Evolutionary conservation across 2,888 invertebrate genomes (phyloP).

Genomic region (Argynnis bischoffii): DNA sequence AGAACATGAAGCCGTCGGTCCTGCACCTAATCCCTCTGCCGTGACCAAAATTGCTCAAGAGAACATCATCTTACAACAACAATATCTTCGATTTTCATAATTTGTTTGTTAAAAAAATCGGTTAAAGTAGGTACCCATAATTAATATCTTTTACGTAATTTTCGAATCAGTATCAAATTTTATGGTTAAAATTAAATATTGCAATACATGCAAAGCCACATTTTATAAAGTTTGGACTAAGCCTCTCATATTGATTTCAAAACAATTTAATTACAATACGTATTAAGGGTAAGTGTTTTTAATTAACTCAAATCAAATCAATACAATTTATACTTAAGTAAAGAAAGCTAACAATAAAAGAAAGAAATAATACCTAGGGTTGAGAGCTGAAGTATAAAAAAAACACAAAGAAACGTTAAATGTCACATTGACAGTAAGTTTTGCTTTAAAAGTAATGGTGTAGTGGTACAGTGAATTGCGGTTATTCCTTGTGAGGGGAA

Average conservation of each 20-base stretch:
- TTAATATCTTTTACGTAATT: too few relatives aligned
- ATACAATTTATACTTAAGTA: conserved; percentile 1
- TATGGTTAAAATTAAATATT: too few relatives aligned
- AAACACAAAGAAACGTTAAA: conserved; percentile 38
- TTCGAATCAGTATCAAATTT: neutral
- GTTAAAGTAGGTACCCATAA: too few relatives aligned
- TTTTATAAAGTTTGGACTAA: neutral
- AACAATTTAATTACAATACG: conserved; percentile 7
- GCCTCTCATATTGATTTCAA: conserved; percentile 3
- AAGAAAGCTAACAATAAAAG: conserved; percentile 20
- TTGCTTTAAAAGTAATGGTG: conserved; percentile 20
- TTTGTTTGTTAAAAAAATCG: too few relatives aligned
- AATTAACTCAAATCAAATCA: neutral
- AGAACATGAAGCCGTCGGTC: too few relatives aligned
- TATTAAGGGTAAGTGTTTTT: conserved; percentile 2
- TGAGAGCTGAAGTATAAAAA: conserved; percentile 28
- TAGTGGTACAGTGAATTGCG: conserved; percentile 56
- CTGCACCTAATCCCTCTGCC: too few relatives aligned
- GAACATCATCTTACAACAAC: too few relatives aligned
- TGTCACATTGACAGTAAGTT: conserved; percentile 52
- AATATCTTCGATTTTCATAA: too few relatives aligned
- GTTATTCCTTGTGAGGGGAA: conserved; percentile 58
- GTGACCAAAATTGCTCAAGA: too few relatives aligned
- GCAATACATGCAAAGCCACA: neutral
- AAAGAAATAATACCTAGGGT: conserved; percentile 30